These are phyloP conservation scores for Brachystomella parvula DNA, from an alignment of 1,140 invertebrate species.

Conservation along the genomic window DNA sequence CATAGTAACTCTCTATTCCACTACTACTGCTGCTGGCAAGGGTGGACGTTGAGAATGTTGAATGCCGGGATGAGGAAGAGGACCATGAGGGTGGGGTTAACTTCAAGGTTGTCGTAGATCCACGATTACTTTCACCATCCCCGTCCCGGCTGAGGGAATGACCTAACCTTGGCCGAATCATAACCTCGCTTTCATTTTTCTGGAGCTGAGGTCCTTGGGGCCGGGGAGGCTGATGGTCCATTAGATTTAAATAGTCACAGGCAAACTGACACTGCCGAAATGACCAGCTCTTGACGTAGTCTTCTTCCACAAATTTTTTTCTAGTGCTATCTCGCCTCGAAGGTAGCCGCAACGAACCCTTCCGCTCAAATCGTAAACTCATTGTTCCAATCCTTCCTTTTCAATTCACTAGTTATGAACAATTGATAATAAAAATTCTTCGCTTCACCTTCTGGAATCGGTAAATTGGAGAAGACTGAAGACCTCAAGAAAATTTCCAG, in stretches of 20 bases:
- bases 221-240: constrained; percentile 18
- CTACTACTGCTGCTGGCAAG: background rate
- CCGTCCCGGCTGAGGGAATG: too few species aligned
- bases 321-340: constrained; percentile 3
- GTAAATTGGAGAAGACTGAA: too few species aligned
- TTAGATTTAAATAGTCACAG: constrained; percentile 37
- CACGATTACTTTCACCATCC: too few species aligned
- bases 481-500: too few species aligned
- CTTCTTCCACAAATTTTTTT: constrained; percentile 18
- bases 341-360: constrained; percentile 22
- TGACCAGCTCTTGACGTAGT: constrained; percentile 34
- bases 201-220: too few species aligned
- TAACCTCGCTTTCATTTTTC: background rate
- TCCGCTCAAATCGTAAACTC: constrained; percentile 37
- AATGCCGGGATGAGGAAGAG: background rate
- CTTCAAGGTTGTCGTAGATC: too few species aligned
- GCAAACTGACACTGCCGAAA: constrained; percentile 36
- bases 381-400: too few species aligned
- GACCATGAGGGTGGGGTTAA: too few species aligned
- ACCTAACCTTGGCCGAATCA: too few species aligned
- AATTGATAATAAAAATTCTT: too few species aligned
- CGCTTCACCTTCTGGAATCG: too few species aligned
- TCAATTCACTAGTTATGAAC: constrained; percentile 4
- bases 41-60: background rate
- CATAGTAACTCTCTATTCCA: background rate